Percentiles rank a stretch among this genome's conserved stretches.
phyloP scores from a whole-genome alignment of 35 echinoderm and acorn worm species.

The Strongylocentrotus purpuratus region DNA sequence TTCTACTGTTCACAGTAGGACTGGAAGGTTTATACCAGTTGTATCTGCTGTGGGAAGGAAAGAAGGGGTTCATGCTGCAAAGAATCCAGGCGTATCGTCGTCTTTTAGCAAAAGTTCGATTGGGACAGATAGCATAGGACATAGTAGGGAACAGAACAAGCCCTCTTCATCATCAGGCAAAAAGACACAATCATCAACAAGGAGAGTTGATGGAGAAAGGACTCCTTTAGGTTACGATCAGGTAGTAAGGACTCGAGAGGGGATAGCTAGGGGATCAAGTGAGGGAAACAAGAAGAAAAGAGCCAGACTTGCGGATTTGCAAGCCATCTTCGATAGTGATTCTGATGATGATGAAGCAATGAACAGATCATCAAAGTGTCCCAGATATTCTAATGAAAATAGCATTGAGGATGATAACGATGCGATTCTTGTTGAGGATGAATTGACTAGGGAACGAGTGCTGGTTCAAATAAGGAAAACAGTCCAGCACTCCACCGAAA shows the following conservation, averaged over 20 bases:
- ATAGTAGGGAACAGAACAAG: neutral
- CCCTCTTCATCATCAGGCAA: neutral
- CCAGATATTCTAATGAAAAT: conserved; percentile 1
- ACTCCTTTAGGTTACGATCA: neutral
- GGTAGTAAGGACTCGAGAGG: neutral
- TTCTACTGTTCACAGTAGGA: neutral
- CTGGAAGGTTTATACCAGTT: conserved; percentile 2
- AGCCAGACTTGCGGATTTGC: conserved; percentile 50
- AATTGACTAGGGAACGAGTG: neutral
- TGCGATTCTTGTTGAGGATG: neutral
- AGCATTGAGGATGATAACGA: neutral
- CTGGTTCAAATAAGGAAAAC: neutral
- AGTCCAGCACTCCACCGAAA: neutral
- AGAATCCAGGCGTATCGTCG: neutral
- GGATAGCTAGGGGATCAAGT: neutral
- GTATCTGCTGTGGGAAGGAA: conserved; percentile 19
- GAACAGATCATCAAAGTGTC: neutral
- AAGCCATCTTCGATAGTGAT: conserved; percentile 69
- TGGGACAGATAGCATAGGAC: neutral
- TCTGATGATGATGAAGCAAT: conserved; percentile 61
- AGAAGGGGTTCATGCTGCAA: neutral
- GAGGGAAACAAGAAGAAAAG: neutral
- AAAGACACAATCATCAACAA: neutral
- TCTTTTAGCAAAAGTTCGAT: neutral
- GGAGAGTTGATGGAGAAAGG: neutral